phyloP scores from a whole-genome alignment of 2,888 invertebrate genomes.

The Oscheius sp. region DNA sequence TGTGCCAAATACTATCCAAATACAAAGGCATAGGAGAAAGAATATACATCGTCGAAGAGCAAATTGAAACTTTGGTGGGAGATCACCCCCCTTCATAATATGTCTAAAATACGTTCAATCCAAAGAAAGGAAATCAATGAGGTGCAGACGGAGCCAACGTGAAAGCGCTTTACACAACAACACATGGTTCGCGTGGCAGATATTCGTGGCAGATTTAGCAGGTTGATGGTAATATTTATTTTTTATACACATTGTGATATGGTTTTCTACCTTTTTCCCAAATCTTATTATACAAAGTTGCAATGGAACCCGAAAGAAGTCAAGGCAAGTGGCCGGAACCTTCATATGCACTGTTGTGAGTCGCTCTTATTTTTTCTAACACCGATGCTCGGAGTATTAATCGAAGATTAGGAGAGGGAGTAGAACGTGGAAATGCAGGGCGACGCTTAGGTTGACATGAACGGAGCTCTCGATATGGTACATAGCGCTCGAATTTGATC shows the following conservation, averaged over 20 bases:
- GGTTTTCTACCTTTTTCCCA: background rate
- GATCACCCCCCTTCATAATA: slow-evolving; percentile 40
- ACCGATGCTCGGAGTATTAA: slow-evolving; percentile 8
- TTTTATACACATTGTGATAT: slow-evolving; percentile 5
- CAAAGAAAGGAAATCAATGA: slow-evolving; percentile 17
- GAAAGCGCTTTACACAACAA: slow-evolving; percentile 32
- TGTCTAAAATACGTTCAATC: background rate
- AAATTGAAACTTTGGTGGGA: slow-evolving; percentile 61
- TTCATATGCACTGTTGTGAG: background rate
- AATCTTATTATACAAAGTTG: background rate
- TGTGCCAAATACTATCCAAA: slow-evolving; percentile 59
- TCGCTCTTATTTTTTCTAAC: slow-evolving; percentile 16
- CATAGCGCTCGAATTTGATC: slow-evolving; percentile 47
- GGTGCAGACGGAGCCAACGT: slow-evolving; percentile 19
- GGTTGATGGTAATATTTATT: slow-evolving; percentile 15
- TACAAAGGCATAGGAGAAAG: slow-evolving; percentile 52
- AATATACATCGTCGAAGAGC: slow-evolving; percentile 62
- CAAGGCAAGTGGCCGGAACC: slow-evolving; percentile 14
- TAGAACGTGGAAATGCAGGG: background rate
- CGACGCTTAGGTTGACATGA: slow-evolving; percentile 22
- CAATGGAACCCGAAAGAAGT: background rate
- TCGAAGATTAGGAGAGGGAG: background rate
- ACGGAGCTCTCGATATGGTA: slow-evolving; percentile 34
- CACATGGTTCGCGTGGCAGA: slow-evolving; percentile 29
- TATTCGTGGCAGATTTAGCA: slow-evolving; percentile 14